Conservation (phyloP, 1,140 invertebrate genomes). For the Archivesica marissinica region DNA sequence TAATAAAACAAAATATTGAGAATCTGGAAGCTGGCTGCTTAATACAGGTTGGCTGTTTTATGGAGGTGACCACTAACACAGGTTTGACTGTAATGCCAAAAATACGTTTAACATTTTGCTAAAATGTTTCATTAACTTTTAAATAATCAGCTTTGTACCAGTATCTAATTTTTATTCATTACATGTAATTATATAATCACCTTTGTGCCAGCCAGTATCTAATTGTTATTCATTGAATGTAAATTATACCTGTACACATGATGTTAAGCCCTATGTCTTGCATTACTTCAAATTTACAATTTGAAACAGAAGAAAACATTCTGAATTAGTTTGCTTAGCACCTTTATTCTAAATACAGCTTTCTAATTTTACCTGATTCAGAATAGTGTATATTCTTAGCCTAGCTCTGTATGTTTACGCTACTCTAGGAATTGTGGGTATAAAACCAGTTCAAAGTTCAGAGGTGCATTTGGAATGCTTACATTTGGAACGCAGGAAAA, state of each 20-base stretch:
- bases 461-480: slow-evolving; percentile 25
- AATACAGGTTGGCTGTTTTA: too few species aligned
- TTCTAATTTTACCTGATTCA: slow-evolving; percentile 36
- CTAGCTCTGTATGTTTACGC: slow-evolving; percentile 50
- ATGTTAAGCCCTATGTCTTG: too few species aligned
- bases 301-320: slow-evolving; percentile 24
- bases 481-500: slow-evolving; percentile 6
- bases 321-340: slow-evolving; percentile 1
- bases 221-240: background rate
- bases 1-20: too few species aligned
- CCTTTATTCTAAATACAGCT: slow-evolving; percentile 16
- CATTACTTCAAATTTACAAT: slow-evolving; percentile 1
- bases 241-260: background rate
- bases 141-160: too few species aligned
- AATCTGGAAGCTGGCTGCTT: too few species aligned
- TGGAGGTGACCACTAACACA: too few species aligned
- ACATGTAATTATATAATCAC: too few species aligned
- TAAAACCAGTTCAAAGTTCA: slow-evolving; percentile 45
- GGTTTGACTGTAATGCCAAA: too few species aligned
- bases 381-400: slow-evolving; percentile 29
- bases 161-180: too few species aligned
- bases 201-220: too few species aligned
- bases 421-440: slow-evolving; percentile 50
- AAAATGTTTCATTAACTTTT: too few species aligned
- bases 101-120: too few species aligned